Conservation (phyloP, 2,797 vertebrate genomes). For the Anguilla anguilla region DNA sequence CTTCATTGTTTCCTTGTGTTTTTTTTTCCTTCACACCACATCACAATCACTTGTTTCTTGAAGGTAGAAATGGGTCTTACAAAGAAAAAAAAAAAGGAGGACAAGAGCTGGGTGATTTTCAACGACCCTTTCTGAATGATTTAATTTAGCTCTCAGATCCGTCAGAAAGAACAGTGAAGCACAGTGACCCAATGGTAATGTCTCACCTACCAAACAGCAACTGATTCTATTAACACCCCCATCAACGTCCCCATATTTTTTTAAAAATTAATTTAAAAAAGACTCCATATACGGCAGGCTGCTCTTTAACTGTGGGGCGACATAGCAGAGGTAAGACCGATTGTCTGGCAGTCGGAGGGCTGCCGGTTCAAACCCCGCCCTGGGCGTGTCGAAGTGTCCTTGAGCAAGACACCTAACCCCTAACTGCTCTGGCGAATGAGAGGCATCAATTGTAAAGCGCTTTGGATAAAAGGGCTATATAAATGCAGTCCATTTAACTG, state of each 20-base stretch:
- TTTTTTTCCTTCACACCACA: neutral
- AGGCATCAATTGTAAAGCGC: no score
- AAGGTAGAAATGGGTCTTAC: neutral
- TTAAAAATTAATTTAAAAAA: neutral
- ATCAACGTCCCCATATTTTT: neutral
- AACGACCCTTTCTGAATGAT: neutral
- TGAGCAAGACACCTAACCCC: no score
- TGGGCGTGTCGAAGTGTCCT: no score
- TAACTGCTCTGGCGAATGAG: no score
- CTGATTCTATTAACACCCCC: conserved; percentile 15
- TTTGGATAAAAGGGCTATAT: no score
- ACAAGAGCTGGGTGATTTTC: neutral
- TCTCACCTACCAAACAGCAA: neutral
- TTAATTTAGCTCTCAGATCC: neutral
- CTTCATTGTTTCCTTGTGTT: neutral
- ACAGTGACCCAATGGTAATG: conserved; percentile 6
- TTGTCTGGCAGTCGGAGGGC: no score
- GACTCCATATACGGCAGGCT: neutral
- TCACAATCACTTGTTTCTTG: neutral
- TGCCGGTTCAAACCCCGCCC: no score
- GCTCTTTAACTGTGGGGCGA: neutral
- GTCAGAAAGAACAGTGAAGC: conserved; percentile 13
- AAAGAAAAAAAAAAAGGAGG: neutral
- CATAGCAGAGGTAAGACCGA: no score
- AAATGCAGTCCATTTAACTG: no score